Base-by-base conservation (phyloP, 2,113 vertebrate species). In the Pholis gunnellus region DNA sequence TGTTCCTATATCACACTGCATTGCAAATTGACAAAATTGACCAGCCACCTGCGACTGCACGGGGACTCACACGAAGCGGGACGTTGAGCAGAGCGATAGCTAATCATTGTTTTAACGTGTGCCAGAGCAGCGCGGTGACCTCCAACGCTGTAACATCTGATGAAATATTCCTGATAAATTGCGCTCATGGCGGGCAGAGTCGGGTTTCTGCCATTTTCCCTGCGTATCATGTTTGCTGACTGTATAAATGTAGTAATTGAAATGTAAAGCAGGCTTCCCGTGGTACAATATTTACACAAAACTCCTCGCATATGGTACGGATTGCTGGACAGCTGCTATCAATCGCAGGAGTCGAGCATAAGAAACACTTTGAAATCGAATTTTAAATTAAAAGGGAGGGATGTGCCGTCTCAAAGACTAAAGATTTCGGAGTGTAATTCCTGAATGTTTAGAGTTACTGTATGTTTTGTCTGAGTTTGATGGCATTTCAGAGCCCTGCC, bases 201-300 rank as follows among this genome's bases (percentile, higher is more conserved):
- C 72, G 2, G 72, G 83, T 92, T 92, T 83, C 90, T 70, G 86
- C 75, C 77, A 46, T 80, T 82, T 91, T 82, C 90, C 83, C 88
- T 72, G 83, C 76, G 57, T 88, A 91, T 90, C 77, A 38, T 90
- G 90, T 92, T 92, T 84, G 89, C 91, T 78, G 91, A 91, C 88
- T 92, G 82, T 86, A 90, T 90, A 91, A 90, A 93, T 85, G 83
- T 74, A 90, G 90, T 88, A 94, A 93, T 87, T 93, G 90, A 91
- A 94, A 92, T 89, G 87, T 92, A 91, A 94, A 93, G 90, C 90
- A 89, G 89, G 89, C 84, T 87, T 89, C 90, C 81, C 59, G 67
- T 82, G 88, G 87, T 86, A 86, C 88, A 94, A 92, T 93, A 91
- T 94, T 94, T 94, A 93, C 87, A 93, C 92, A 90, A 89, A 90